Evolutionary conservation across 2,113 vertebrate species (phyloP), one percentile per base, ranked within the genome.

Genomic region (Galbula dea): DNA sequence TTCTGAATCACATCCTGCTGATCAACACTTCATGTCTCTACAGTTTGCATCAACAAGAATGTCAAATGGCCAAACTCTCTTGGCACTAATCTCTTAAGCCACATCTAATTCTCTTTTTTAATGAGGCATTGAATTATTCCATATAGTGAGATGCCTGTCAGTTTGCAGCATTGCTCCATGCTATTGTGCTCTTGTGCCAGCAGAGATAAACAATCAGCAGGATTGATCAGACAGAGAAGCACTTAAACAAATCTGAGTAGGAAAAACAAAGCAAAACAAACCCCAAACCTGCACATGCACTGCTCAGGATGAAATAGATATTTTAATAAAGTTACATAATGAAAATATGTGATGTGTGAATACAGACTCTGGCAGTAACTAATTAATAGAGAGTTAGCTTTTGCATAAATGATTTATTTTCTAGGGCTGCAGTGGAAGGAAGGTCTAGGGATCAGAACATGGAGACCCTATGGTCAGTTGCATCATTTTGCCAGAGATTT

Each of bases 71-170:
- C 89, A 82, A 93, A 77, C 45, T 92, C 94, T 73, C 74, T 58
- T 54, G 69, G 52, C 78, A 89, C 49, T 93, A 49, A 77, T 92
- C 85, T 96, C 37, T 74, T 61, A 93, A 96, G 87, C 67, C 78
- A 94, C 8, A 1, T 95, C 96, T 95, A 85, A 61, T 83, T 93
- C 87, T 89, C 10, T 59, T 84, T 93, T 94, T 95, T 95, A 97
- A 96, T 93, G 68, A 96, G 88, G 86, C 83, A 83, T 72, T 94
- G 86, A 96, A 95, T 96, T 95, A 97, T 96, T 96, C 89, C 27
- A 15, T 91, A 78, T 52, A 88, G 73, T 29, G 55, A 91, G 83
- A 57, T 77, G 51, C 57, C 51, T 96, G 94, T 92, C 87, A 89
- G 48, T 71, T 52, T 54, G 77, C 57, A 83, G 68, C 65, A 39